phyloP scores from a whole-genome alignment of 2,797 vertebrate genomes.

The Nasua narica region DNA sequence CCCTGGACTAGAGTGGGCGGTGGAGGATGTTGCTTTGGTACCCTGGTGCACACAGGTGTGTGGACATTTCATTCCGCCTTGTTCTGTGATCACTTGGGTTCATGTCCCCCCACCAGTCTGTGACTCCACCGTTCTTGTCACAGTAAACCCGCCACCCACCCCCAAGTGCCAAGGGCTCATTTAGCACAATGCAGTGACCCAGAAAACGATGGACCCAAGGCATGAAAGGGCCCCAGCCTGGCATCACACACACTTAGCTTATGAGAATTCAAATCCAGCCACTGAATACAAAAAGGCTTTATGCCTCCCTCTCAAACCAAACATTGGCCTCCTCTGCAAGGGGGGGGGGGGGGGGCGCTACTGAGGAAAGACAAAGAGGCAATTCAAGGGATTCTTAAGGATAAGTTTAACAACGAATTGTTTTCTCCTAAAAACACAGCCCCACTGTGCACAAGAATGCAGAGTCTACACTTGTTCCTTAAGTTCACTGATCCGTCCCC shows the following conservation, averaged over 20 bases:
- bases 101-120: not conserved
- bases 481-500: not conserved
- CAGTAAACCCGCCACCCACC: not conserved
- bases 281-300: not conserved
- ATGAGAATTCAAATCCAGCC: not conserved
- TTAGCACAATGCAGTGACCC: not conserved
- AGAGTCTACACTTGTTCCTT: not conserved
- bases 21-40: not conserved
- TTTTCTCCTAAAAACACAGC: not conserved
- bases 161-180: not conserved
- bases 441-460: not conserved
- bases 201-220: not conserved
- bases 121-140: not conserved
- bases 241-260: not conserved
- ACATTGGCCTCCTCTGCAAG: not conserved
- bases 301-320: not conserved
- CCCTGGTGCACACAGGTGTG: not conserved
- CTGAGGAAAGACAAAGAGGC: not conserved
- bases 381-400: not conserved
- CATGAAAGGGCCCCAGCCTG: not conserved
- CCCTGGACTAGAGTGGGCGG: accelerated
- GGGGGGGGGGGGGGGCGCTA: not conserved
- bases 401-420: not conserved
- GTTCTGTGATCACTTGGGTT: not conserved
- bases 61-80: not conserved